Conservation (phyloP, 2,888 invertebrate genomes). For the Callyntrura sp. region DNA sequence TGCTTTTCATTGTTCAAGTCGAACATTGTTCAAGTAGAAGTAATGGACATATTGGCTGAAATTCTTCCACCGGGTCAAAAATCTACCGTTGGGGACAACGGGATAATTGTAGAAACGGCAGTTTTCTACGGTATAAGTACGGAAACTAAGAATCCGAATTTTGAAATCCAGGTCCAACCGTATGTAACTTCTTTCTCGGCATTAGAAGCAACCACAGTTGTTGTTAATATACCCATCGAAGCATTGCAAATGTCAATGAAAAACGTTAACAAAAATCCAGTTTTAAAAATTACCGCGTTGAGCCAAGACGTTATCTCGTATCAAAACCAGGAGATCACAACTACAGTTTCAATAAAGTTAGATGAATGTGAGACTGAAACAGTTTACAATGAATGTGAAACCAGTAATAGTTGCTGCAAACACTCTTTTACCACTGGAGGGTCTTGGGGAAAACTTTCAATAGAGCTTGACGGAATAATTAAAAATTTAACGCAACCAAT, state of each 20-base stretch:
- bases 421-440: conserved; percentile 22
- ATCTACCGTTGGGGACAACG: conserved; percentile 35
- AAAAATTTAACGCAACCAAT: conserved; percentile 83
- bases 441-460: conserved; percentile 74
- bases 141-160: neutral
- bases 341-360: neutral
- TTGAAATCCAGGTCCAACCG: neutral
- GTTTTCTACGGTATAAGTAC: conserved; percentile 63
- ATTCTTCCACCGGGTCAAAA: conserved; percentile 73
- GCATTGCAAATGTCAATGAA: conserved; percentile 71
- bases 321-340: neutral
- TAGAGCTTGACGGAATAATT: conserved; percentile 76
- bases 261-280: conserved; percentile 50
- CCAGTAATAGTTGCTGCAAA: neutral
- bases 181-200: conserved; percentile 1
- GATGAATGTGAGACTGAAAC: neutral
- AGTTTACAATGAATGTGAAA: conserved; percentile 10
- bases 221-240: conserved; percentile 73
- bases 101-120: conserved; percentile 73
- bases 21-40: neutral
- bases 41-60: neutral
- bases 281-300: conserved; percentile 77
- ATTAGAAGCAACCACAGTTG: conserved; percentile 4
- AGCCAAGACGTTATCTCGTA: conserved; percentile 76
- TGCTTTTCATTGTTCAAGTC: neutral